These are phyloP conservation scores for Crossaster papposus DNA, from an alignment of 53 echinoderm and acorn worm genomes.

Conservation along the genomic window DNA sequence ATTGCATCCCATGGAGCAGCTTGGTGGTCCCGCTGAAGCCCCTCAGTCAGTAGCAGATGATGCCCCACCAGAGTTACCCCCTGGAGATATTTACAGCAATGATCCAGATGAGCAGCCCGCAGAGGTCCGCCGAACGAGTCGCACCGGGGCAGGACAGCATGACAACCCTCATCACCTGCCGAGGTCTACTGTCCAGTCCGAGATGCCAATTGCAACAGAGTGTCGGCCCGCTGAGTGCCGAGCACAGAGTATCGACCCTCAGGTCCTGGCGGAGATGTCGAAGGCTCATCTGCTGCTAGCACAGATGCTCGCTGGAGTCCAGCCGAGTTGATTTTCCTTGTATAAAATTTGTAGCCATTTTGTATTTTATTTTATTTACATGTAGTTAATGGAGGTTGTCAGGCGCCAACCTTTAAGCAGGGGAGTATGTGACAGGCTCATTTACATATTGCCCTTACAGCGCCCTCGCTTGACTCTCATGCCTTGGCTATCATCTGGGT, in stretches of 20 bases:
- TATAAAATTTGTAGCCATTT: neutral
- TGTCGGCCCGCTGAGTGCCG: neutral
- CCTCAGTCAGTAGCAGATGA: neutral
- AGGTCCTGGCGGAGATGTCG: constrained; percentile 59
- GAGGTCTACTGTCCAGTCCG: constrained; percentile 22
- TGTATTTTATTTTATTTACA: neutral
- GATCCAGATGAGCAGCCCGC: constrained; percentile 10
- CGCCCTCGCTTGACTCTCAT: neutral
- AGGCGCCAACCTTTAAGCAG: constrained; percentile 65
- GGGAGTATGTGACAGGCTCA: constrained; percentile 63
- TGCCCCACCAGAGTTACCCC: neutral
- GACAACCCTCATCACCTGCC: constrained; percentile 34
- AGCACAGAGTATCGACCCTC: neutral
- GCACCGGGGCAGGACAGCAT: constrained; percentile 13
- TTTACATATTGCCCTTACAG: neutral
- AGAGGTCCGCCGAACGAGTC: constrained; percentile 11
- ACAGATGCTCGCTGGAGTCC: constrained; percentile 56
- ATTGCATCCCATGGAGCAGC: constrained; percentile 5
- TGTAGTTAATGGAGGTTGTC: constrained; percentile 27
- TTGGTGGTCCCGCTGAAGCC: neutral
- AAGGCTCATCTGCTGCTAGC: constrained; percentile 61
- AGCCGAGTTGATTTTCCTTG: neutral
- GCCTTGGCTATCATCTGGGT: too few relatives aligned
- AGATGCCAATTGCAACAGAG: neutral
- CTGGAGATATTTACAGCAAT: neutral